Percentiles rank a stretch among this genome's conserved stretches.
These are phyloP conservation scores for Drosophila birchii DNA, from an alignment of 2,888 invertebrate species.

Conservation along the genomic window DNA sequence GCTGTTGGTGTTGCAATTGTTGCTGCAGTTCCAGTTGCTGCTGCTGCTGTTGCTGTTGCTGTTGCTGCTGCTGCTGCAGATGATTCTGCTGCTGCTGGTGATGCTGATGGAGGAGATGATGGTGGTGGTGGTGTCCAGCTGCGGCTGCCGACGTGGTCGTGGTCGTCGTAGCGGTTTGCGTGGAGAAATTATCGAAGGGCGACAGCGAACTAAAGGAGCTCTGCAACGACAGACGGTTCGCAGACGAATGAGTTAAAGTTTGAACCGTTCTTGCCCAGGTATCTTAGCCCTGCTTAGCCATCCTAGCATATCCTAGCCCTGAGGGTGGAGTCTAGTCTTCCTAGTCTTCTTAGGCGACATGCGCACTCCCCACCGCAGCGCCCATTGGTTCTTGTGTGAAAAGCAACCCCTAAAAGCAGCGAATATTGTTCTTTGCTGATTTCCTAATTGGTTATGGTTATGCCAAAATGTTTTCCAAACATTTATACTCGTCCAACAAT, in stretches of 20 bases:
- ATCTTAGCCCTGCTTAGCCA: conserved; percentile 6
- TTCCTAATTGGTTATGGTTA: conserved; percentile 69
- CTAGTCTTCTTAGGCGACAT: conserved; percentile 56
- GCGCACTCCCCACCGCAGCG: conserved; percentile 50
- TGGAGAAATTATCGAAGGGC: conserved; percentile 84
- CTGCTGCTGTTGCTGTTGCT: conserved; percentile 69
- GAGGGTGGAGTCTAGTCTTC: conserved; percentile 60
- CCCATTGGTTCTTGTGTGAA: conserved; percentile 58
- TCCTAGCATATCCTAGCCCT: conserved; percentile 13
- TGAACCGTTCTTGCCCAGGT: conserved; percentile 3
- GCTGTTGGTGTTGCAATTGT: conserved; percentile 72
- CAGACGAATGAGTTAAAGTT: conserved; percentile 68
- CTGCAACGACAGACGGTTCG: conserved; percentile 79
- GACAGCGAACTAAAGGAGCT: conserved; percentile 85
- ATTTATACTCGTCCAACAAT: conserved; percentile 34
- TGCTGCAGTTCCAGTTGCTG: conserved; percentile 69
- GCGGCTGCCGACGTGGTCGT: conserved; percentile 61
- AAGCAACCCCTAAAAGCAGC: conserved; percentile 60
- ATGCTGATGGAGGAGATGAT: conserved; percentile 69
- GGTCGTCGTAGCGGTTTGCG: conserved; percentile 80
- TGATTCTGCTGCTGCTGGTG: conserved; percentile 54
- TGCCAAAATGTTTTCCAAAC: conserved; percentile 35
- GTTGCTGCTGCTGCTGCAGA: conserved; percentile 68
- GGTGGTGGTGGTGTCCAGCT: conserved; percentile 63
- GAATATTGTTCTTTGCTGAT: conserved; percentile 24